Conservation (phyloP, 2,888 invertebrate species). For the Amphipoea oculea region DNA sequence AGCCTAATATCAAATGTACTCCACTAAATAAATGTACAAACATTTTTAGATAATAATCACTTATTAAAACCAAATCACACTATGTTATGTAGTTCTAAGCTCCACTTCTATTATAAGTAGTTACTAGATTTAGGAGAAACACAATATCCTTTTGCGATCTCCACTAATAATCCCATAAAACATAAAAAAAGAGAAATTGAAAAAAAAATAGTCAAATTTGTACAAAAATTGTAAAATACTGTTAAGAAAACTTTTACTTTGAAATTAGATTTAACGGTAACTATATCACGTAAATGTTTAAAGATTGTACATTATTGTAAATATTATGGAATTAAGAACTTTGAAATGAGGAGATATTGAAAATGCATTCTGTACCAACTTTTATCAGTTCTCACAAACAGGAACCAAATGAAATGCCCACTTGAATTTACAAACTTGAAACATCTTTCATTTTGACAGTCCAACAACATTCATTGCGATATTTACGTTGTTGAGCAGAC, state of each 20-base stretch:
- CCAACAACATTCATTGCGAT: too few relatives aligned
- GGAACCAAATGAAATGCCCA: neutral
- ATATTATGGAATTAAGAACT: constrained; percentile 55
- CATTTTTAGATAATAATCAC: constrained; percentile 42
- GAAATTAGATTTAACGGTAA: constrained; percentile 13
- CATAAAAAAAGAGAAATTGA: neutral
- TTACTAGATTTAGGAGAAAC: constrained; percentile 40
- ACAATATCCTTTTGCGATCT: constrained; percentile 24
- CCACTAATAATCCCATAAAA: constrained; percentile 8
- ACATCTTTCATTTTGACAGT: too few relatives aligned
- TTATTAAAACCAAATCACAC: constrained; percentile 61
- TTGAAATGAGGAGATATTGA: constrained; percentile 33
- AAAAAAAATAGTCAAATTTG: neutral
- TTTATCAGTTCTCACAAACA: neutral
- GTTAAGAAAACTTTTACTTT: neutral
- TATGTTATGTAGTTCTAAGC: constrained; percentile 64
- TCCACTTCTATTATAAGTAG: constrained; percentile 3
- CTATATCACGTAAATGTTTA: constrained; percentile 14
- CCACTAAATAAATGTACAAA: constrained; percentile 56
- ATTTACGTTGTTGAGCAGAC: too few relatives aligned
- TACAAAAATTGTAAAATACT: neutral
- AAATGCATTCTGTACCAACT: constrained; percentile 6
- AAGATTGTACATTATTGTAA: constrained; percentile 64
- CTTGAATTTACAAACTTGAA: neutral
- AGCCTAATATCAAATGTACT: constrained; percentile 35